These are phyloP conservation scores for Porites australiensis DNA, from an alignment of 64 coral and sea anemone species.

Conservation along the genomic window DNA sequence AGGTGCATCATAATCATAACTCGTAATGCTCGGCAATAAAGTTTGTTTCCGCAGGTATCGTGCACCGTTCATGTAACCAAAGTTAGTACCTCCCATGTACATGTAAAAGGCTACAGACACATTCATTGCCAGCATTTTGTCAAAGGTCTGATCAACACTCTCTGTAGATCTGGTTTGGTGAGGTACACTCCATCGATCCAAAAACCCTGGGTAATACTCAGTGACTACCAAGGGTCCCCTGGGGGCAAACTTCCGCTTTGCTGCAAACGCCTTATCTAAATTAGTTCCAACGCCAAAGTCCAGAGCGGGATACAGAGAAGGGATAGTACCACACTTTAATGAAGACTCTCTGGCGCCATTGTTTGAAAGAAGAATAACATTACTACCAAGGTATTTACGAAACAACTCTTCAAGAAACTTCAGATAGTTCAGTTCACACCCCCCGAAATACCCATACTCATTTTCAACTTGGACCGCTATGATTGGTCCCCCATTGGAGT, in stretches of 20 bases:
- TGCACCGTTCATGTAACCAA: slow-evolving; percentile 91
- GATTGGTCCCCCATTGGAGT: slow-evolving; percentile 17
- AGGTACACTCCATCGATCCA: slow-evolving; percentile 78
- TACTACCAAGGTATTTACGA: slow-evolving; percentile 62
- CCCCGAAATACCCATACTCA: slow-evolving; percentile 50
- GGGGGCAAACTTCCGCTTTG: slow-evolving; percentile 75
- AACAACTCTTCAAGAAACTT: slow-evolving; percentile 63
- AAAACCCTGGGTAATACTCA: slow-evolving; percentile 85
- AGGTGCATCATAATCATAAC: slow-evolving; percentile 40
- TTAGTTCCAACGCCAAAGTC: slow-evolving; percentile 68
- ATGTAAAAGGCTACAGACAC: slow-evolving; percentile 86
- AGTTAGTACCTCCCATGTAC: slow-evolving; percentile 93
- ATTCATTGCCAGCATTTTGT: slow-evolving; percentile 54
- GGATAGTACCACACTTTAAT: slow-evolving; percentile 72
- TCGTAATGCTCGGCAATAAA: slow-evolving; percentile 58
- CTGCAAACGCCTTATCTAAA: slow-evolving; percentile 58
- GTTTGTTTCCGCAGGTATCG: background rate
- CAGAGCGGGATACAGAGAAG: slow-evolving; percentile 75
- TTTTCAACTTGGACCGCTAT: slow-evolving; percentile 82
- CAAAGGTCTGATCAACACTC: slow-evolving; percentile 70
- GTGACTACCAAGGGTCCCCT: slow-evolving; percentile 84
- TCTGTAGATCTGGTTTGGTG: slow-evolving; percentile 59
- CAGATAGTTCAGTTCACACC: slow-evolving; percentile 74
- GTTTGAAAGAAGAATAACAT: slow-evolving; percentile 81
- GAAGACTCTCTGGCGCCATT: slow-evolving; percentile 41